Conservation (phyloP, 2,888 invertebrate species). For the Yponomeuta sedellus region DNA sequence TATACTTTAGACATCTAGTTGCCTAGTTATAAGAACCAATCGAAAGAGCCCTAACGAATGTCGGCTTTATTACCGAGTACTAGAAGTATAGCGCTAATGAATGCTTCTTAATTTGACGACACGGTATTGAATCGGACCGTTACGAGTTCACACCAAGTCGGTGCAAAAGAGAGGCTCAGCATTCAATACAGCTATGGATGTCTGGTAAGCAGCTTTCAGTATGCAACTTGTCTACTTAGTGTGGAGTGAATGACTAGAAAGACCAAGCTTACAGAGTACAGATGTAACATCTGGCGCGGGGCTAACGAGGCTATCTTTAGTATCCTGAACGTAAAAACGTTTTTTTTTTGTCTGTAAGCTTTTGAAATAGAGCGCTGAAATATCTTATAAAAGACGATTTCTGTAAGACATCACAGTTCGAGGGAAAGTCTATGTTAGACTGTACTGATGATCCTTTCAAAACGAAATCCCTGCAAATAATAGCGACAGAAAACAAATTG, state of each 20-base stretch:
- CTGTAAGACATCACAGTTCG: too few species aligned
- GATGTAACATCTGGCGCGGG: background rate
- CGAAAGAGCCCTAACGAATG: background rate
- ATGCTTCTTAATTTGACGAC: background rate
- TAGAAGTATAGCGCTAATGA: background rate
- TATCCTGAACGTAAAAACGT: too few species aligned
- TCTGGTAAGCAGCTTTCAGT: constrained; percentile 39
- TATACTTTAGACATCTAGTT: background rate
- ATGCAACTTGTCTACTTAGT: constrained; percentile 27
- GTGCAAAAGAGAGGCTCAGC: constrained; percentile 23
- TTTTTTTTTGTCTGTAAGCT: too few species aligned
- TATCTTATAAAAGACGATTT: too few species aligned
- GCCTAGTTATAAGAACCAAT: background rate
- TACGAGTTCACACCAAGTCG: background rate
- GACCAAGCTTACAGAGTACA: background rate
- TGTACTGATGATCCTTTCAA: too few species aligned
- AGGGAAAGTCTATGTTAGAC: too few species aligned
- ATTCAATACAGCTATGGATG: constrained; percentile 26
- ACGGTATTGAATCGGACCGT: background rate
- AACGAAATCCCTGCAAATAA: background rate
- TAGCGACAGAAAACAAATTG: background rate
- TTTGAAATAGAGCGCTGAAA: too few species aligned
- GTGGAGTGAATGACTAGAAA: background rate
- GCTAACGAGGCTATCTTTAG: background rate
- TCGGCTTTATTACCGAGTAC: background rate